Conservation (phyloP, 35 echinoderm and acorn worm genomes). For the Ophiothrix spiculata region DNA sequence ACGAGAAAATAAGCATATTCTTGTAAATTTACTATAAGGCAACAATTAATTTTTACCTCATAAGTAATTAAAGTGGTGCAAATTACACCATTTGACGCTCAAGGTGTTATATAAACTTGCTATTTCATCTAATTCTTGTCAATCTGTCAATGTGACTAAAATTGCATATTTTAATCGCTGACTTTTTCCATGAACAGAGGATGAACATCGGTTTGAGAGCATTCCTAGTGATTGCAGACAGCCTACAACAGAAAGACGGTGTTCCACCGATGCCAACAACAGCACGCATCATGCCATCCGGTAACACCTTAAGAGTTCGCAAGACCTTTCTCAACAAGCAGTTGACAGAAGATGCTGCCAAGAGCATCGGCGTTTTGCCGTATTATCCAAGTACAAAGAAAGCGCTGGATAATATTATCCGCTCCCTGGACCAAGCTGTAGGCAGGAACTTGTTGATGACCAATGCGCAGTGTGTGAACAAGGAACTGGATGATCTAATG, state of each 20-base stretch:
- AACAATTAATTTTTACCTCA: too few species aligned
- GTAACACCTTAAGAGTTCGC: slow-evolving; percentile 82
- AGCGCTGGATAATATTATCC: slow-evolving; percentile 83
- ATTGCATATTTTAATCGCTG: too few species aligned
- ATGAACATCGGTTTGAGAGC: slow-evolving; percentile 97
- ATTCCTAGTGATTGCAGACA: slow-evolving; percentile 96
- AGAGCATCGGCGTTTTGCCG: slow-evolving; percentile 69
- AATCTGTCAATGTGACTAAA: too few species aligned
- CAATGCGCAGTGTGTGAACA: slow-evolving; percentile 87
- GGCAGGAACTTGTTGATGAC: slow-evolving; percentile 94
- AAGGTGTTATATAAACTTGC: too few species aligned
- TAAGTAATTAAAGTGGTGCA: too few species aligned
- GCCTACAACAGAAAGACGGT: slow-evolving; percentile 91
- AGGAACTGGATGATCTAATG: slow-evolving; percentile 97
- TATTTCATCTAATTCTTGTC: neutral
- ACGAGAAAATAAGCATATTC: too few species aligned
- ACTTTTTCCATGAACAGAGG: slow-evolving; percentile 73
- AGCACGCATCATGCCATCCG: slow-evolving; percentile 92
- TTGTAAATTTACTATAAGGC: too few species aligned
- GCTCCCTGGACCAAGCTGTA: slow-evolving; percentile 67
- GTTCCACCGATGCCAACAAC: slow-evolving; percentile 95
- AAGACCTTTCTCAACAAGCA: slow-evolving; percentile 97
- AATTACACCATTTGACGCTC: too few species aligned
- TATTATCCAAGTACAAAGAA: slow-evolving; percentile 78
- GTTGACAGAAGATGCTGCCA: slow-evolving; percentile 90